Conservation (phyloP, 2,797 vertebrate species). For the Dicrostonyx torquatus region DNA sequence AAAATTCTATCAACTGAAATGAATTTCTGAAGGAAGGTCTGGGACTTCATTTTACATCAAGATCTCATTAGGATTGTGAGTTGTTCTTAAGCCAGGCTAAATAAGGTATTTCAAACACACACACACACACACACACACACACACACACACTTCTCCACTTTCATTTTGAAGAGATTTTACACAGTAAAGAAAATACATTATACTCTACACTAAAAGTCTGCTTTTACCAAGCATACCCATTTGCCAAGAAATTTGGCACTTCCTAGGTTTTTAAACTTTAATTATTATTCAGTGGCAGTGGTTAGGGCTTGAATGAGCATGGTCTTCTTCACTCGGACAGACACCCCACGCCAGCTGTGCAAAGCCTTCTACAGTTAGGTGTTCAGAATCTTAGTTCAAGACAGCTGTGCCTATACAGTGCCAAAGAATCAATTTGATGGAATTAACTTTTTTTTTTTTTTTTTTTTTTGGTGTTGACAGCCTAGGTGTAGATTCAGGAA, state of each 20-base stretch:
- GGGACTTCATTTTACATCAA: constrained; percentile 18
- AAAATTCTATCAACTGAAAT: background rate
- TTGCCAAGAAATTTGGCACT: constrained; percentile 40
- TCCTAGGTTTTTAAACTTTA: background rate
- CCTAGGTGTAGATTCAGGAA: constrained; percentile 65
- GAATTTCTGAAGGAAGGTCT: constrained; percentile 13
- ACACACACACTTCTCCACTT: background rate
- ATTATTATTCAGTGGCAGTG: background rate
- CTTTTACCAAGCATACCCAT: background rate
- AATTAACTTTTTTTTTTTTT: constrained; percentile 64
- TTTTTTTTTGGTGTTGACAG: constrained; percentile 59
- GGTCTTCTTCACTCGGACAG: constrained; percentile 14
- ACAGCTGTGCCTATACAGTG: constrained; percentile 73
- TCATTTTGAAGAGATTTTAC: constrained; percentile 1
- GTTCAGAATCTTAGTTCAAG: constrained; percentile 61
- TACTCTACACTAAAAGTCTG: background rate
- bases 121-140: background rate
- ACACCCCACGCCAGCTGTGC: constrained; percentile 47
- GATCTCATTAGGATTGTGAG: background rate
- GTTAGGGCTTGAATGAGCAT: background rate
- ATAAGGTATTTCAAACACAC: background rate
- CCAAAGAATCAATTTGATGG: constrained; percentile 72
- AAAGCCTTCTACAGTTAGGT: constrained; percentile 46
- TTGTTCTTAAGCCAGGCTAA: background rate
- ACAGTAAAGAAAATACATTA: background rate